Conservation (phyloP, 2,888 invertebrate genomes). For the Heliconius aoede region DNA sequence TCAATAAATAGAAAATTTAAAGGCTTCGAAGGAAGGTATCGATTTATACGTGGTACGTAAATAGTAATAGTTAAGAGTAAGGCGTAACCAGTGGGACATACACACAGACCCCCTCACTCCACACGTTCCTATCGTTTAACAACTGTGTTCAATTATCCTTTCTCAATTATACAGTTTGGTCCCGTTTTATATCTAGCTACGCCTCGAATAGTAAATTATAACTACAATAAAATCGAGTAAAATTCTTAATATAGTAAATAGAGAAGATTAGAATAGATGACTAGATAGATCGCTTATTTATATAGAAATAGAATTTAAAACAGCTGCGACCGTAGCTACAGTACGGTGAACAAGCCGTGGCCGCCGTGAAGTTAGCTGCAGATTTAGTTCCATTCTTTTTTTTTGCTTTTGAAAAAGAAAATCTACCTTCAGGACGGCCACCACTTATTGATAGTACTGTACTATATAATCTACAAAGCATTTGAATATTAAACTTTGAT, state of each 20-base stretch:
- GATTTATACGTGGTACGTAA: slow-evolving; percentile 53
- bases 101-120: slow-evolving; percentile 67
- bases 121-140: slow-evolving; percentile 57
- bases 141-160: slow-evolving; percentile 60
- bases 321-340: slow-evolving; percentile 38
- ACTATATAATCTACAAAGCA: slow-evolving; percentile 44
- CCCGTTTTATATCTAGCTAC: slow-evolving; percentile 76
- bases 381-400: no score
- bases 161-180: slow-evolving; percentile 68
- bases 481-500: slow-evolving; percentile 25
- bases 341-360: no score
- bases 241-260: slow-evolving; percentile 55
- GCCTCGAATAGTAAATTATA: slow-evolving; percentile 63
- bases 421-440: no score
- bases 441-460: no score
- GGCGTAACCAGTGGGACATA: slow-evolving; percentile 80
- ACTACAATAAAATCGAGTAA: slow-evolving; percentile 50
- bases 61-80: slow-evolving; percentile 54
- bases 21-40: slow-evolving; percentile 76
- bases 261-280: slow-evolving; percentile 54
- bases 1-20: slow-evolving; percentile 74
- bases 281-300: slow-evolving; percentile 52
- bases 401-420: no score
- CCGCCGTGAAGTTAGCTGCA: no score
- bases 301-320: slow-evolving; percentile 38